These are phyloP conservation scores for Thunnus maccoyii DNA, from an alignment of 2,113 vertebrate species.

Conservation along the genomic window DNA sequence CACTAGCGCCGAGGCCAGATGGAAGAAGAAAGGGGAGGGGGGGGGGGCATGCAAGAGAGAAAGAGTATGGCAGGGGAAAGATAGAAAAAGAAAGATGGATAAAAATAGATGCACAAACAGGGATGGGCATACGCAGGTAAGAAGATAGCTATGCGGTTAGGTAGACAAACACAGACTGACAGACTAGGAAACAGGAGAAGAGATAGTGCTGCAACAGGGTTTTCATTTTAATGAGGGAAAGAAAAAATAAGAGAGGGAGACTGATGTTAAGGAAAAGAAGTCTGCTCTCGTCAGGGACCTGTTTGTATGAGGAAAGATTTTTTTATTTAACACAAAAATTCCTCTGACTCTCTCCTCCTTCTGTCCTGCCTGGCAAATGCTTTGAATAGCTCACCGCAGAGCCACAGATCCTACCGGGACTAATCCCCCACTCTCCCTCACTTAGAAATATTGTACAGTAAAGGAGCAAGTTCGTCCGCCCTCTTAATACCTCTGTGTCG, in stretches of 20 bases:
- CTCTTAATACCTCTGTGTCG: conserved; percentile 69
- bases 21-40: conserved; percentile 71
- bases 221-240: conserved; percentile 26
- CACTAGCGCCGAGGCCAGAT: conserved; percentile 67
- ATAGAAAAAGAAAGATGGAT: conserved; percentile 53
- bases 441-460: conserved; percentile 68
- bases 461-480: conserved; percentile 69
- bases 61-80: conserved; percentile 62
- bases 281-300: conserved; percentile 6
- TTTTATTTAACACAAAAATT: conserved; percentile 54
- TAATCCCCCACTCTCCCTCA: conserved; percentile 65
- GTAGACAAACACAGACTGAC: conserved; percentile 10
- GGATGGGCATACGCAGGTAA: conserved; percentile 23
- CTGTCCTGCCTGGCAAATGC: conserved; percentile 53
- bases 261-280: not conserved
- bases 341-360: conserved; percentile 8
- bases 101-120: conserved; percentile 60
- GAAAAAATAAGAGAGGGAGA: not conserved
- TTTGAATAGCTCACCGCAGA: conserved; percentile 57
- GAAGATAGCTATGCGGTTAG: conserved; percentile 1
- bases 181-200: conserved; percentile 18
- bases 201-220: not conserved
- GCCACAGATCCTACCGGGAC: conserved; percentile 49
- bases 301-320: conserved; percentile 25
- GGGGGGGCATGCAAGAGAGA: conserved; percentile 48